Percentiles rank a stretch among this genome's conserved stretches.
These are phyloP conservation scores for Diaprepes abbreviatus DNA, from an alignment of 2,888 invertebrate genomes.

Conservation along the genomic window DNA sequence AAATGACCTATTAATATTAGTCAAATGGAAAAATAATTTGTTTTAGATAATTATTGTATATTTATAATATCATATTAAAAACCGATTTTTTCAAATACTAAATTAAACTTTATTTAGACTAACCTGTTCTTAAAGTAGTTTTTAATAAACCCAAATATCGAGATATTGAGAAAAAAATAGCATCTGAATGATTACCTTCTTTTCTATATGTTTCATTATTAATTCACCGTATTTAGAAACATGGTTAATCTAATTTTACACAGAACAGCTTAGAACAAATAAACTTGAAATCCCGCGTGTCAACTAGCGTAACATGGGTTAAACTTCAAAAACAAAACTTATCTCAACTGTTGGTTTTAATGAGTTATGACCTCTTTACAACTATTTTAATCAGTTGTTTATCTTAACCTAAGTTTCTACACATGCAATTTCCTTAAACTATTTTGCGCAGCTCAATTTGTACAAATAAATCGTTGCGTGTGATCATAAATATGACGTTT, in stretches of 20 bases:
- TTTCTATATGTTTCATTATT: not conserved
- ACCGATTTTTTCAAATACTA: too few relatives aligned
- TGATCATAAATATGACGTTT: too few relatives aligned
- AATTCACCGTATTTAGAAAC: constrained; percentile 2
- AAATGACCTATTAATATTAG: too few relatives aligned
- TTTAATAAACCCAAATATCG: too few relatives aligned
- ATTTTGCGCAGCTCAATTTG: too few relatives aligned
- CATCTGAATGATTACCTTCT: not conserved
- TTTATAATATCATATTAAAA: too few relatives aligned
- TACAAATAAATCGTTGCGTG: not conserved
- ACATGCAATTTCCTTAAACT: too few relatives aligned
- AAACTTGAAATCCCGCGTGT: constrained; percentile 12
- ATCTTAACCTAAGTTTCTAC: not conserved
- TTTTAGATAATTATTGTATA: too few relatives aligned
- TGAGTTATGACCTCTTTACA: not conserved
- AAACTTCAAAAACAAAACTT: constrained; percentile 13
- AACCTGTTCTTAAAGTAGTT: too few relatives aligned
- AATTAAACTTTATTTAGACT: too few relatives aligned
- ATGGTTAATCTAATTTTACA: constrained; percentile 18
- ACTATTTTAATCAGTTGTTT: not conserved
- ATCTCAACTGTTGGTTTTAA: not conserved
- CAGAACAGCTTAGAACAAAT: constrained; percentile 12
- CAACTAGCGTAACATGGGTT: constrained; percentile 29
- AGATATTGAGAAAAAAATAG: too few relatives aligned
- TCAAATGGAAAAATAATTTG: too few relatives aligned